These are phyloP conservation scores for Morelia viridis DNA, from an alignment of 2,797 vertebrate genomes.

Conservation along the genomic window DNA sequence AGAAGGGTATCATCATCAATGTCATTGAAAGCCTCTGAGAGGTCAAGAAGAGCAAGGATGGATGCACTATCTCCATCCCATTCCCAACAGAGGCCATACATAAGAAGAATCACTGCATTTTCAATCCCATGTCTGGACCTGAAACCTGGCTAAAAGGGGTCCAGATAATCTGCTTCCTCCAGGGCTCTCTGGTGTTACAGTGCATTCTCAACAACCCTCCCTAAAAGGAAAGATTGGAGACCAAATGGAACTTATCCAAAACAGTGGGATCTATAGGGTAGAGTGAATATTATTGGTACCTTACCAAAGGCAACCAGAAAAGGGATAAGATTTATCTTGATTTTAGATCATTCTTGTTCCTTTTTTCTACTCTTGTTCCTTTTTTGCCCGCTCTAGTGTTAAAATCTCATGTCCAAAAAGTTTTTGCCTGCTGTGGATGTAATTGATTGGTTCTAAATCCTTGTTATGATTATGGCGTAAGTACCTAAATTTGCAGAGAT, in stretches of 20 bases:
- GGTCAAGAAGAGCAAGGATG: neutral
- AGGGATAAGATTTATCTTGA: neutral
- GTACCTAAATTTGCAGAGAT: neutral
- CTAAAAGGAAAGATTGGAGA: neutral
- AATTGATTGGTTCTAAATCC: neutral
- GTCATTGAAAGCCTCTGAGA: neutral
- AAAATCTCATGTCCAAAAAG: neutral
- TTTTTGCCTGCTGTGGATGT: neutral
- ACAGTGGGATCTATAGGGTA: neutral
- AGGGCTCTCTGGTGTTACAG: neutral
- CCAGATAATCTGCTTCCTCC: neutral
- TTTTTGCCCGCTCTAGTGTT: neutral
- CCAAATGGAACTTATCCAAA: neutral
- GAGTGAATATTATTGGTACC: neutral
- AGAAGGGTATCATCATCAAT: neutral
- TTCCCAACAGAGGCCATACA: neutral
- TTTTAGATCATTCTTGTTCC: neutral
- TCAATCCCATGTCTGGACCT: neutral
- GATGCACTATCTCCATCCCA: neutral
- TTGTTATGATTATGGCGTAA: neutral
- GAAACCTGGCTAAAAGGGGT: neutral
- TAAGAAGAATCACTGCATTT: neutral
- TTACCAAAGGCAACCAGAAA: neutral
- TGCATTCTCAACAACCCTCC: neutral
- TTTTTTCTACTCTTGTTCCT: neutral